A percentile compares a stretch with the other conserved stretches of the same genome.
Conservation (phyloP, 2,888 invertebrate genomes). For the Drosophila percnosoma region DNA sequence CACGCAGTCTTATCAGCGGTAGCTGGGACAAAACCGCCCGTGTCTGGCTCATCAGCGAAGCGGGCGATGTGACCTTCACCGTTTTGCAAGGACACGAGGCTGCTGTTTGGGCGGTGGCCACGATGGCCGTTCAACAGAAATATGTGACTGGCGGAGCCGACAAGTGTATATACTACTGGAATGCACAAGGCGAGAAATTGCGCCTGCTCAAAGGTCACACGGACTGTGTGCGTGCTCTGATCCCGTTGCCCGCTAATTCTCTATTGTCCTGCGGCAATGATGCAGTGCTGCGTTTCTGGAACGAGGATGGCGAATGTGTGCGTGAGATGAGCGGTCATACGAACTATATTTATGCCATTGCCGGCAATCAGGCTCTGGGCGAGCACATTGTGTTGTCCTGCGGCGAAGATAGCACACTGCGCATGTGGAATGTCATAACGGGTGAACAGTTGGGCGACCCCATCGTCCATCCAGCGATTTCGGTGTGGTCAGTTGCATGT, state of each 20-base stretch:
- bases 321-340: constrained; percentile 92
- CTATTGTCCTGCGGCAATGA: constrained; percentile 98
- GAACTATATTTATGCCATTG: constrained; percentile 93
- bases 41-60: constrained; percentile 89
- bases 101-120: constrained; percentile 94
- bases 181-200: constrained; percentile 88
- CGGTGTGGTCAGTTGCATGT: constrained; percentile 94
- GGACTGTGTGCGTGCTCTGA: constrained; percentile 95
- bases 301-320: constrained; percentile 90
- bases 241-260: constrained; percentile 88
- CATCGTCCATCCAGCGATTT: constrained; percentile 90
- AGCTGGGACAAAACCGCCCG: constrained; percentile 97
- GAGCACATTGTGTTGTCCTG: constrained; percentile 90
- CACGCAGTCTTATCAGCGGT: constrained; percentile 90
- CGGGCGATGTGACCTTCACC: constrained; percentile 86
- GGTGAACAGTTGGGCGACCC: constrained; percentile 79
- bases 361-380: constrained; percentile 86
- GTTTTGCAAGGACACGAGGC: constrained; percentile 90
- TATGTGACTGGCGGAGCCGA: constrained; percentile 96
- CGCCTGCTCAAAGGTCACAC: constrained; percentile 92
- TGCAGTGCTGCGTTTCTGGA: constrained; percentile 94
- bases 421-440: constrained; percentile 89
- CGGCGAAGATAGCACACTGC: constrained; percentile 94
- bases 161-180: constrained; percentile 94
- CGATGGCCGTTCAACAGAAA: constrained; percentile 82